Base-by-base conservation (phyloP, 2,888 invertebrate genomes). In the Agrotis segetum region DNA sequence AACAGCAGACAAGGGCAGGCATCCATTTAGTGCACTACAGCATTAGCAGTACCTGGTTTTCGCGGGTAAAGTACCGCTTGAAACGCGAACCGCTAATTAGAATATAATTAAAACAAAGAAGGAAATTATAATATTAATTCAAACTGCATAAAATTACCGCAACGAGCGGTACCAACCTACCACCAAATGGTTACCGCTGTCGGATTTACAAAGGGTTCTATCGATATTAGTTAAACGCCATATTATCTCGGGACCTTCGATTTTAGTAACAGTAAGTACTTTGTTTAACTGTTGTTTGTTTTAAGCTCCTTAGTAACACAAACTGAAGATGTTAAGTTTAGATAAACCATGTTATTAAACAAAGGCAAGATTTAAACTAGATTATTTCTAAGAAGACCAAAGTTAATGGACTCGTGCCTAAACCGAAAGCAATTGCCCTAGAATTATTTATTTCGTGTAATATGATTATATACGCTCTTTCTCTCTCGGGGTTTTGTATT, bases 71-170 rank as follows among this genome's bases (percentile, higher is more conserved):
- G 61, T 66, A 34, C 69, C 60, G 53, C 67, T 69, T 59, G 53
- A 64, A 82, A 82, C 80, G 80, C 83, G 63, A 82, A 79, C 67
- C 29, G 21, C 65, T 79, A 67, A 71, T 79, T 71, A 71, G 53
- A 80, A 71, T 78, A 58, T 75, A 59, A 80, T 69, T 56, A 67
- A 63, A 80, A 71, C 47, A 67, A 71, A 61, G 46, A 74, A 58
- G 21, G 21, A 40, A n/a, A 55, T 55, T 66, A 68, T 74, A 21
- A 58, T 66, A 65, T 65, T 66, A 62, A 68, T 74, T 78, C 52
- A 34, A 50, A 55, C 62, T 73, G 61, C 56, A 79, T 62, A 47
- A 58, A 55, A 58, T 64, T 21, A 63, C n/a, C 7, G 47, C n/a
- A 19, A 9, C 7, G 2, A 49, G 24, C 40, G 40, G 40, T 40